Evolutionary conservation across 2,888 invertebrate species (phyloP), one percentile per base, ranked within the genome.

Genomic region (Drosophila mayaguana): DNA sequence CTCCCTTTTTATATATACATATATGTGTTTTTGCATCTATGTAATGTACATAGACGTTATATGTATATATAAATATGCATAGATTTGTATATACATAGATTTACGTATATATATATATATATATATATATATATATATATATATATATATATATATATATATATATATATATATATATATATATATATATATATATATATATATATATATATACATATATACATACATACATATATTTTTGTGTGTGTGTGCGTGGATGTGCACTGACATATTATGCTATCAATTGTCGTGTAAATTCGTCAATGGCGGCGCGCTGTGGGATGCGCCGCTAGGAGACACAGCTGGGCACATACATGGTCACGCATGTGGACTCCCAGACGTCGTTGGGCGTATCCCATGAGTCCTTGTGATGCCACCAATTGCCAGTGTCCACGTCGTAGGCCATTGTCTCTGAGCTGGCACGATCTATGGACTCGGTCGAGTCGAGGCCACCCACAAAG

Each of bases 321-420:
- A 11, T 38, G 16, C 38, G 43, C 3, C 55, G 56, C 46, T 64
- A 81, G 59, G 80, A 53, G 45, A 73, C 80, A n/a, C 51, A 72
- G 22, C 72, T 94, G 48, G 96, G 96, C 80, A 96, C 94, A 90
- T 95, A 96, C 63, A 96, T 92, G 34, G 95, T 94, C 53, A 95
- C 95, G 88, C 95, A 95, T 1, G 94, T 94, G 81, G 96, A 96
- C 88, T 96, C 96, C 96, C 96, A 96, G 66, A 95, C 94, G 83
- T 95, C 95, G 81, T 95, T 94, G 0, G 95, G 95, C 88, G 95
- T 95, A 72, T 95, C 94, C 78, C 94, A 94, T n/a, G 94, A 94
- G 12, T 94, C 94, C 42, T 89, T 88, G 34, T 86, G 83, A 8
- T 94, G 94, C 96, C 96, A 96, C 96, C 96, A 96, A 16, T 92